Percentiles rank a stretch among this genome's conserved stretches.
These are phyloP conservation scores for Volucella inanis DNA, from an alignment of 2,888 invertebrate species.

Conservation along the genomic window DNA sequence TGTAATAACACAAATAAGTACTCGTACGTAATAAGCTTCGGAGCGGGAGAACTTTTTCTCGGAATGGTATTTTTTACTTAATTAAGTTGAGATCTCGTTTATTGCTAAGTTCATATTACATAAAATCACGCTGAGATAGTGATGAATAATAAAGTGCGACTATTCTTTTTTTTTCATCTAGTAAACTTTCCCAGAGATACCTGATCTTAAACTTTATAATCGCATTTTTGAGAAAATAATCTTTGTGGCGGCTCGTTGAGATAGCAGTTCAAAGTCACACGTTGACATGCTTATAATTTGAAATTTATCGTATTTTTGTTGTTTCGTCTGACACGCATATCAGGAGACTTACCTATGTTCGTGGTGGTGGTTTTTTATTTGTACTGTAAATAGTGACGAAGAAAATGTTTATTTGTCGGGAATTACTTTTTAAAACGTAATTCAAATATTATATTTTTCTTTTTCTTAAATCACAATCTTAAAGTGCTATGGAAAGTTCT, in stretches of 20 bases:
- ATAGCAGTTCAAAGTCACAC: conserved; percentile 21
- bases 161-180: background rate
- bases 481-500: too few species aligned
- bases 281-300: background rate
- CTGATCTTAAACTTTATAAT: background rate
- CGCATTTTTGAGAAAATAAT: conserved; percentile 22
- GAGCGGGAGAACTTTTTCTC: background rate
- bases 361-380: background rate
- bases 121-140: conserved; percentile 24
- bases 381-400: background rate
- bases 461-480: too few species aligned
- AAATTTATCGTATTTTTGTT: conserved; percentile 11
- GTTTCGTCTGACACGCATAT: conserved; percentile 21
- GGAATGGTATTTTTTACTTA: background rate
- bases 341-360: background rate
- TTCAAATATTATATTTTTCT: too few species aligned
- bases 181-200: conserved; percentile 28
- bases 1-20: background rate
- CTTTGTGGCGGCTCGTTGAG: conserved; percentile 2
- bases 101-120: background rate
- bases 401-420: background rate
- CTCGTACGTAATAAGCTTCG: too few species aligned
- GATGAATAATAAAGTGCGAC: background rate
- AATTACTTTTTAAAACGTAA: too few species aligned
- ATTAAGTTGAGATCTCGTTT: background rate